Evolutionary conservation across 1,140 invertebrate species (phyloP).

Genomic region (Drosophila pandora): DNA sequence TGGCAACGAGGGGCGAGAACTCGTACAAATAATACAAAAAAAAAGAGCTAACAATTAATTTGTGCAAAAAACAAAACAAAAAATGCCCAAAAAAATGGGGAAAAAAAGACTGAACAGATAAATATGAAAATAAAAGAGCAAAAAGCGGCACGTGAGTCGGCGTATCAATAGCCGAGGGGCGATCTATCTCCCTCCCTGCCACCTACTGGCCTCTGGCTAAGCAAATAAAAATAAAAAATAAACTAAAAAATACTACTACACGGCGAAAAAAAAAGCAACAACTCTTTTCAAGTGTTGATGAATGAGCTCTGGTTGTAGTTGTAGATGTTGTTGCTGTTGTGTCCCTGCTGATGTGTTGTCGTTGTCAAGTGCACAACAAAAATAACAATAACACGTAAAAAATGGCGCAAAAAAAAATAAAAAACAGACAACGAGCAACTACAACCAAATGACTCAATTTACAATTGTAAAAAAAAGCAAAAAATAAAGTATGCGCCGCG

Average conservation of each 20-base stretch:
- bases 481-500: constrained; percentile 60
- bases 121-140: constrained; percentile 26
- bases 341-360: constrained; percentile 60
- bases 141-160: constrained; percentile 52
- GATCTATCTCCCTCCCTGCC: neutral
- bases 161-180: constrained; percentile 41
- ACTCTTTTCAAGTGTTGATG: constrained; percentile 66
- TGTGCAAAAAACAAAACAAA: constrained; percentile 32
- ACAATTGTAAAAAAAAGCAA: constrained; percentile 73
- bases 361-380: constrained; percentile 77
- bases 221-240: constrained; percentile 43
- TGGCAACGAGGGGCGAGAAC: constrained; percentile 51
- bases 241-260: constrained; percentile 10
- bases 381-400: constrained; percentile 35
- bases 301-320: constrained; percentile 58
- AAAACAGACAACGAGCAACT: constrained; percentile 45
- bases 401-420: constrained; percentile 18
- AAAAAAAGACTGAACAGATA: constrained; percentile 13
- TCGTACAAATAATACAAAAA: constrained; percentile 6
- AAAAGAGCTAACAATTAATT: constrained; percentile 57
- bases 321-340: constrained; percentile 26
- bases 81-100: constrained; percentile 26
- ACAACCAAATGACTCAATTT: constrained; percentile 79
- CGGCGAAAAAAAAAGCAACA: constrained; percentile 15
- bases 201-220: constrained; percentile 35